Conservation (phyloP, 2,888 invertebrate genomes). For the Plagiodera versicolora region DNA sequence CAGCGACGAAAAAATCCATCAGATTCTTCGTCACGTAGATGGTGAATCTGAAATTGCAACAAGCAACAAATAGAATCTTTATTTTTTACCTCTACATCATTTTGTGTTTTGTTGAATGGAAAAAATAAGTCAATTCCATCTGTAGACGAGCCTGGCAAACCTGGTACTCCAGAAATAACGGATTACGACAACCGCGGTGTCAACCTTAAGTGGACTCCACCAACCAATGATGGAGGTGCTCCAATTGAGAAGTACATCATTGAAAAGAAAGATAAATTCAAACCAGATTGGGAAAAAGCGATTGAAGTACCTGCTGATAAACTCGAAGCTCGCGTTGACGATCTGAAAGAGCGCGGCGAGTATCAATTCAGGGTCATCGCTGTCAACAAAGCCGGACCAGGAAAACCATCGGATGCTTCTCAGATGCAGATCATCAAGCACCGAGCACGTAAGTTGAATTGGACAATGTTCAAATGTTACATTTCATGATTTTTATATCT, state of each 20-base stretch:
- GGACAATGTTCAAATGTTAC: not conserved
- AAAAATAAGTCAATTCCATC: slow-evolving; percentile 8
- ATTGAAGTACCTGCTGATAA: slow-evolving; percentile 77
- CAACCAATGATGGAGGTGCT: slow-evolving; percentile 87
- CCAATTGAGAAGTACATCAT: slow-evolving; percentile 92
- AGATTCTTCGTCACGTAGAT: too few relatives aligned
- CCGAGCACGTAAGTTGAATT: slow-evolving; percentile 73
- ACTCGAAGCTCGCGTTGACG: slow-evolving; percentile 77
- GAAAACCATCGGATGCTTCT: slow-evolving; percentile 88
- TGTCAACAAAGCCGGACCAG: slow-evolving; percentile 91
- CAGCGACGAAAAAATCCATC: too few relatives aligned
- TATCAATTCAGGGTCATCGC: slow-evolving; percentile 90
- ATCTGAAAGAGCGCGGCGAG: slow-evolving; percentile 86
- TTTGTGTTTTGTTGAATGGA: not conserved
- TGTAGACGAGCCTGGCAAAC: slow-evolving; percentile 82
- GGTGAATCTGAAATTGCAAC: too few relatives aligned
- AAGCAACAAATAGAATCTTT: too few relatives aligned
- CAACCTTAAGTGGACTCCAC: slow-evolving; percentile 88
- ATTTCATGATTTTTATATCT: slow-evolving; percentile 21
- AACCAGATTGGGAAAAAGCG: slow-evolving; percentile 88
- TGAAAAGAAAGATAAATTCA: slow-evolving; percentile 85
- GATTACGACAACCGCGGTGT: slow-evolving; percentile 95
- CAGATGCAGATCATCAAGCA: slow-evolving; percentile 87
- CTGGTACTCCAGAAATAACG: slow-evolving; percentile 86
- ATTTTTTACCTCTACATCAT: too few relatives aligned